These are phyloP conservation scores for Enteromius unitaeniatus DNA, from an alignment of 2,797 vertebrate species.

Conservation along the genomic window DNA sequence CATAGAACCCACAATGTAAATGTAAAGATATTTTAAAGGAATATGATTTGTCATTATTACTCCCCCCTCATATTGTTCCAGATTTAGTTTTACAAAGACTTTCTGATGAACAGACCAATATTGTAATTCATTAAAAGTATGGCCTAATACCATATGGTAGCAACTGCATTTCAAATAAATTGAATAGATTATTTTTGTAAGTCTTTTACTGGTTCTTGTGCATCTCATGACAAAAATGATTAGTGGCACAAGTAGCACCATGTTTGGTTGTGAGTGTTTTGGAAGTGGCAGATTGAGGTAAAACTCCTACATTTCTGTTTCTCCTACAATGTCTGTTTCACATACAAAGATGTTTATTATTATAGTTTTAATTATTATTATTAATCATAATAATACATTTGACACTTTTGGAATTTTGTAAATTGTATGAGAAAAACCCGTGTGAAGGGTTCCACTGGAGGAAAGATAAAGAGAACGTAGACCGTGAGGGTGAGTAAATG, in stretches of 20 bases:
- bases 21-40: neutral
- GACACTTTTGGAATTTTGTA: neutral
- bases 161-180: neutral
- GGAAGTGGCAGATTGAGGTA: neutral
- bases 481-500: too few species aligned
- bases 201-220: neutral
- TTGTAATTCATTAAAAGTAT: neutral
- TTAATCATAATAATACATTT: neutral
- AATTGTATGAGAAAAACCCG: neutral
- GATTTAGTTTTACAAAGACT: neutral
- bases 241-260: neutral
- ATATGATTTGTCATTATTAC: neutral
- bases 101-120: neutral
- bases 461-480: too few species aligned
- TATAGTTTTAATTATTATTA: too few species aligned
- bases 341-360: neutral
- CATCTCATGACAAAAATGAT: neutral
- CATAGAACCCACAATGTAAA: slow-evolving; percentile 19
- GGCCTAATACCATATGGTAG: neutral
- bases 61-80: slow-evolving; percentile 1
- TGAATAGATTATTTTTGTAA: neutral
- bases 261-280: neutral
- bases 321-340: neutral
- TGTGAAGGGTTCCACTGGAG: too few species aligned
- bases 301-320: neutral